Evolutionary conservation across 2,113 vertebrate genomes (phyloP).

Genomic region (Morone chrysops): DNA sequence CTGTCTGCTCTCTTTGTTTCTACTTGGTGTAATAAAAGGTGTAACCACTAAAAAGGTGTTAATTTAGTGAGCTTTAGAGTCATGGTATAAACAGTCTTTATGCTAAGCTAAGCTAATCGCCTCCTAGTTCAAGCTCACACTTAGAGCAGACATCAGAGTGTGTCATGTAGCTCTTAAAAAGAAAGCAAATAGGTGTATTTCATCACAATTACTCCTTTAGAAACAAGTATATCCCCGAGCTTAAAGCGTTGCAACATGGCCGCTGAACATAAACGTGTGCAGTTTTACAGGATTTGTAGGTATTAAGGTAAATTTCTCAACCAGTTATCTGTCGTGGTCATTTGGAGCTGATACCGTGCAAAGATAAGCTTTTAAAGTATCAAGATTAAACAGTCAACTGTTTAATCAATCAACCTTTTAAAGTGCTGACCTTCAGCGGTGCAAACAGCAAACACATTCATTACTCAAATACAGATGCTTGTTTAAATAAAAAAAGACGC

Average conservation of each 20-base stretch:
- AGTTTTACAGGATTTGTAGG: slow-evolving; percentile 15
- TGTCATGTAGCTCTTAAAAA: neutral
- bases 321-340: neutral
- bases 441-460: too few relatives aligned
- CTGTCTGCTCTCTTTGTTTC: too few relatives aligned
- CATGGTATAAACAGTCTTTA: too few relatives aligned
- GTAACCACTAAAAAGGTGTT: too few relatives aligned
- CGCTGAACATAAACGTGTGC: neutral
- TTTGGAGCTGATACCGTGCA: neutral
- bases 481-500: too few relatives aligned
- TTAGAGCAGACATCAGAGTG: neutral
- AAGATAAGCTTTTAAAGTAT: neutral
- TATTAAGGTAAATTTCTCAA: slow-evolving; percentile 17
- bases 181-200: neutral
- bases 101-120: too few relatives aligned
- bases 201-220: neutral
- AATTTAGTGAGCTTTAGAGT: too few relatives aligned
- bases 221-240: neutral
- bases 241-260: slow-evolving; percentile 17
- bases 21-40: too few relatives aligned
- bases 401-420: neutral
- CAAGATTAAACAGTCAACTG: neutral
- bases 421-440: neutral
- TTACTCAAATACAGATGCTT: too few relatives aligned
- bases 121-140: too few relatives aligned